Base-by-base conservation (phyloP, 2,113 vertebrate genomes). In the Myiagra hebetior region DNA sequence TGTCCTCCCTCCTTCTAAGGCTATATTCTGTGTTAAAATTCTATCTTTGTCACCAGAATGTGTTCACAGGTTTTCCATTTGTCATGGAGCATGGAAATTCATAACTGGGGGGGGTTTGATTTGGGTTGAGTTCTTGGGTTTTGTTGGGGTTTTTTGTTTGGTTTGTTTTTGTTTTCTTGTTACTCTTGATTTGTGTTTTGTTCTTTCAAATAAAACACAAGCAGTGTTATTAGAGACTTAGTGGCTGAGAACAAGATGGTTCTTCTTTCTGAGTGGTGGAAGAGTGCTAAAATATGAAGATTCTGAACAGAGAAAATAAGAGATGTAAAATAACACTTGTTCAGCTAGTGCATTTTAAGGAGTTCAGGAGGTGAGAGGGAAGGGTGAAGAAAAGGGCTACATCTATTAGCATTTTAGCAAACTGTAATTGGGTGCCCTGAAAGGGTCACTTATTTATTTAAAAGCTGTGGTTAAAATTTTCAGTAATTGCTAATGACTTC, bases 71-170 rank as follows among this genome's bases (percentile, higher is more conserved):
- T 42, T 78, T 91, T 70, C n/a, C 7, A 7, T 30, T 62, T 74
- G 26, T 30, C 30, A 37, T 22, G 9, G 6, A 81, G 17, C 30
- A 3, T 10, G 17, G 22, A 85, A 47, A 73, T 68, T 55, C 39
- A n/a, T 42, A 89, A 50, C 2, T 33, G 2, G 3, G 5, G 5
- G 5, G 15, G 0, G 1, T 4, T 33, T 33, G 21, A 35, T 21
- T 79, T 65, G 73, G 3, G 2, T 31, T 44, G 33, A 28, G 8
- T 24, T 24, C 53, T n/a, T 6, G 10, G 19, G 9, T 7, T 37
- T 57, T 62, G 16, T 16, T 28, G 6, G 4, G 9, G 2, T 2
- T 15, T 39, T 33, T 86, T 33, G 8, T 49, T 73, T 44, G 13
- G 27, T 68, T 64, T 47, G 3, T 0, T 42, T 84, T 67, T 39